Conservation (phyloP, 2,888 invertebrate species). For the Protophormia terraenovae region DNA sequence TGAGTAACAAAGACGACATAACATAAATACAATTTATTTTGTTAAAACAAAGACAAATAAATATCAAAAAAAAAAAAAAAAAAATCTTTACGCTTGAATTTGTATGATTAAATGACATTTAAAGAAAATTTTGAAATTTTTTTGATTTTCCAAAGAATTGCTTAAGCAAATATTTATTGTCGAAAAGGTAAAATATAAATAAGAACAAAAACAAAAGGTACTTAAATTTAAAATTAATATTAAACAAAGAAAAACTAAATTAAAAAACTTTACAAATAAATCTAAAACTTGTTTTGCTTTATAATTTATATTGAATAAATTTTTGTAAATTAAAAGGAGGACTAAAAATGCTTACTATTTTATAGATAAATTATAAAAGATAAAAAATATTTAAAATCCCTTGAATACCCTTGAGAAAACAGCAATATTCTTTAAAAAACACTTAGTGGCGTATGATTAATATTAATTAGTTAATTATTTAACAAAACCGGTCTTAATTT, state of each 20-base stretch:
- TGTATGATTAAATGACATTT: neutral
- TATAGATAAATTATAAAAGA: too few species aligned
- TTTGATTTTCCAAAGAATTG: neutral
- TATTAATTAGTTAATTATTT: neutral
- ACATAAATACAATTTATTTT: conserved; percentile 3
- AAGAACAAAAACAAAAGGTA: too few species aligned
- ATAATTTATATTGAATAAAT: too few species aligned
- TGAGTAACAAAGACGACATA: neutral
- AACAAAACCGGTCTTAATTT: neutral
- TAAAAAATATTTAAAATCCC: neutral
- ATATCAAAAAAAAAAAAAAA: neutral
- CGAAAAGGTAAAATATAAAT: too few species aligned
- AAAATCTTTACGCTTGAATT: neutral
- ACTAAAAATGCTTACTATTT: too few species aligned
- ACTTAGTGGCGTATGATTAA: neutral
- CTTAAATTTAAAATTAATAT: too few species aligned
- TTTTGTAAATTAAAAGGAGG: too few species aligned
- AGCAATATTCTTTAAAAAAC: neutral
- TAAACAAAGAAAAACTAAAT: too few species aligned
- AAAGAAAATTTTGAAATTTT: neutral
- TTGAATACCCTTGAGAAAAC: neutral
- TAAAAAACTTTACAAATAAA: too few species aligned
- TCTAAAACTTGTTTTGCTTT: too few species aligned
- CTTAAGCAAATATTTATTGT: neutral
- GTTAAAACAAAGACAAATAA: neutral